Conservation (phyloP, 2,888 invertebrate genomes). For the Synanthedon andrenaeformis region DNA sequence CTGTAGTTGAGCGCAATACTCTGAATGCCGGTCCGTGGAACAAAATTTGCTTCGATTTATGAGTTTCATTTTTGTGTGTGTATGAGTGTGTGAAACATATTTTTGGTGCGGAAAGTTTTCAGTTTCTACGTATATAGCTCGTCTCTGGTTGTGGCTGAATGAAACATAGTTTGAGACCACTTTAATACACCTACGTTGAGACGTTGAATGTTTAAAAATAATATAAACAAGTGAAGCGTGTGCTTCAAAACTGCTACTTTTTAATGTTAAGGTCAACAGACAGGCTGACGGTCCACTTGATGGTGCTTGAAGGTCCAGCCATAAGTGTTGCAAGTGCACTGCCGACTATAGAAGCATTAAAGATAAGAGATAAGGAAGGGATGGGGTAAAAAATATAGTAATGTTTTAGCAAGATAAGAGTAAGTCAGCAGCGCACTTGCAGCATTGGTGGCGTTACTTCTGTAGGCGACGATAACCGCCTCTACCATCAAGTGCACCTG, state of each 20-base stretch:
- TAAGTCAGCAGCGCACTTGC: too few species aligned
- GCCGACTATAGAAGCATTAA: too few species aligned
- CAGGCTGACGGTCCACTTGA: too few species aligned
- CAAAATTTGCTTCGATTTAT: conserved; percentile 62
- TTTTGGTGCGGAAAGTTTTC: conserved; percentile 37
- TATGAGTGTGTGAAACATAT: conserved; percentile 25
- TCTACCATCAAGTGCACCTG: too few species aligned
- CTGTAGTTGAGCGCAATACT: conserved; percentile 52
- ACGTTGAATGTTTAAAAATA: background rate
- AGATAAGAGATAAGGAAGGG: too few species aligned
- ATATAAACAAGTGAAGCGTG: background rate
- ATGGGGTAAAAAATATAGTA: too few species aligned
- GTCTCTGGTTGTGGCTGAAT: background rate
- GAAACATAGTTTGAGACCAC: background rate
- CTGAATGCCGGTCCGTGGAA: conserved; percentile 48
- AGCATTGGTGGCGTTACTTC: too few species aligned
- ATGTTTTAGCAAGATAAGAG: too few species aligned
- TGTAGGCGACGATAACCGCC: too few species aligned
- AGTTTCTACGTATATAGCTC: conserved; percentile 17
- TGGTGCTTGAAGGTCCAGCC: too few species aligned
- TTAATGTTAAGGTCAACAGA: background rate
- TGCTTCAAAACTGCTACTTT: background rate
- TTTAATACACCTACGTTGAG: background rate
- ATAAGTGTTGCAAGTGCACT: too few species aligned
- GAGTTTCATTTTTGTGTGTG: conserved; percentile 36